Conservation (phyloP, 2,888 invertebrate species). For the Strigamia maritima region DNA sequence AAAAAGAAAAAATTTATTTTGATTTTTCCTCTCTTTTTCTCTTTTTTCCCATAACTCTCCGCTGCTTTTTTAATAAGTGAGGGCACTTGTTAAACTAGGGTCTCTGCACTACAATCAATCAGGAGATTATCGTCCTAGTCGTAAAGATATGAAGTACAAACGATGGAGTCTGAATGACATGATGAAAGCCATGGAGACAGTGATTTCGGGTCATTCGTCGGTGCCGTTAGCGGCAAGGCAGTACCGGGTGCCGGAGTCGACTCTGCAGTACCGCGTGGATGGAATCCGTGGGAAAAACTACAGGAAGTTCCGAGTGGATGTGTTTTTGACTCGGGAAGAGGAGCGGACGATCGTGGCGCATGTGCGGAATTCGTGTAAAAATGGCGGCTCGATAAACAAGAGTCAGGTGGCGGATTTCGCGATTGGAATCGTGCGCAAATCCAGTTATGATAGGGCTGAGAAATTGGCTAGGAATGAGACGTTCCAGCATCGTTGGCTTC, state of each 20-base stretch:
- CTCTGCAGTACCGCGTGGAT: slow-evolving; percentile 39
- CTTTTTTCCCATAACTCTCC: background rate
- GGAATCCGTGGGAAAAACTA: slow-evolving; percentile 39
- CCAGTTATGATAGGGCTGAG: slow-evolving; percentile 38
- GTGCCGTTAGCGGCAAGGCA: slow-evolving; percentile 31
- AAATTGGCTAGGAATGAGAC: slow-evolving; percentile 37
- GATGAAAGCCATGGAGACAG: slow-evolving; percentile 39
- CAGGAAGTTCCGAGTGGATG: slow-evolving; percentile 36
- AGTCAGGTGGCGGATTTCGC: slow-evolving; percentile 26
- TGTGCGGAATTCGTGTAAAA: background rate
- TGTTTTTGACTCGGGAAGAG: slow-evolving; percentile 38
- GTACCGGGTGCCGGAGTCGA: slow-evolving; percentile 38
- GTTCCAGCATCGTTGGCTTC: slow-evolving; percentile 37
- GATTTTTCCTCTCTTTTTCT: background rate
- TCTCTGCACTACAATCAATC: slow-evolving; percentile 20
- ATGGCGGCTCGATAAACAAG: background rate
- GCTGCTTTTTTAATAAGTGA: slow-evolving; percentile 26
- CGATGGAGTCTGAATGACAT: slow-evolving; percentile 38
- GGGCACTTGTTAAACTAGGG: slow-evolving; percentile 25
- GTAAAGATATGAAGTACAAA: slow-evolving; percentile 39
- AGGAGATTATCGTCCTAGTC: slow-evolving; percentile 35
- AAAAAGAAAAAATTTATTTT: background rate
- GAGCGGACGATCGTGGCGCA: slow-evolving; percentile 31
- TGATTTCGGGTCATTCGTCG: slow-evolving; percentile 33
- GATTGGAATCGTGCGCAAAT: slow-evolving; percentile 10